These are phyloP conservation scores for Mus pahari DNA, from an alignment of 2,113 vertebrate genomes.

Conservation along the genomic window DNA sequence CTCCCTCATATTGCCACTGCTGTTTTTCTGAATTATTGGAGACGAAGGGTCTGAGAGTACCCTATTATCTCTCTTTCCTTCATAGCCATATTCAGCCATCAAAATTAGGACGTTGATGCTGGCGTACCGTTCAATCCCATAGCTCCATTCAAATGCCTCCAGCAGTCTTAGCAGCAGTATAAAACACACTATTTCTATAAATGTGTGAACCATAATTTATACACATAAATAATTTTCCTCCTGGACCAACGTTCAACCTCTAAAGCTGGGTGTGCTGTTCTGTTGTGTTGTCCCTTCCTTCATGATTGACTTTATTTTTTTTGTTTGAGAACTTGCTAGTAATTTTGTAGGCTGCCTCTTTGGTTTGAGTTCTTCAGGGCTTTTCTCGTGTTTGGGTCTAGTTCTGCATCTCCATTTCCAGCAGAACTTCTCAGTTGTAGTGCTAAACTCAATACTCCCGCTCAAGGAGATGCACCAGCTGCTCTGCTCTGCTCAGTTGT, in stretches of 20 bases:
- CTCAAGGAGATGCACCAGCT: accelerated
- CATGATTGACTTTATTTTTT: neutral
- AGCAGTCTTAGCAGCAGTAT: neutral
- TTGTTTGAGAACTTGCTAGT: neutral
- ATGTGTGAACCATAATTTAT: neutral
- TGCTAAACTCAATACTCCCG: accelerated
- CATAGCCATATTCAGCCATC: neutral
- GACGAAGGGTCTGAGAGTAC: neutral
- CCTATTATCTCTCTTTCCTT: neutral
- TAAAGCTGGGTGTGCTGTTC: neutral
- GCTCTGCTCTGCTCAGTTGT: too few relatives aligned
- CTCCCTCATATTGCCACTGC: neutral
- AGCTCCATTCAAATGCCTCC: neutral
- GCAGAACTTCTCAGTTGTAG: neutral
- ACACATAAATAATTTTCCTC: neutral
- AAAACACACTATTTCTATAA: neutral
- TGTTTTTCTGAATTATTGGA: neutral
- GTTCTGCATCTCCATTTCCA: neutral
- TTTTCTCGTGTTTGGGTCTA: neutral
- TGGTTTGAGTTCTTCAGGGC: too few relatives aligned
- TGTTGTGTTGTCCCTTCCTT: neutral
- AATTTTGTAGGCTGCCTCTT: neutral
- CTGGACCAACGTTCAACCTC: neutral
- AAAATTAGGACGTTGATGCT: neutral
- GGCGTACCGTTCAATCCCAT: neutral